A percentile compares a stretch with the other conserved stretches of the same genome.
phyloP scores from a whole-genome alignment of 2,888 invertebrate species.

The Meandrusa payeni region DNA sequence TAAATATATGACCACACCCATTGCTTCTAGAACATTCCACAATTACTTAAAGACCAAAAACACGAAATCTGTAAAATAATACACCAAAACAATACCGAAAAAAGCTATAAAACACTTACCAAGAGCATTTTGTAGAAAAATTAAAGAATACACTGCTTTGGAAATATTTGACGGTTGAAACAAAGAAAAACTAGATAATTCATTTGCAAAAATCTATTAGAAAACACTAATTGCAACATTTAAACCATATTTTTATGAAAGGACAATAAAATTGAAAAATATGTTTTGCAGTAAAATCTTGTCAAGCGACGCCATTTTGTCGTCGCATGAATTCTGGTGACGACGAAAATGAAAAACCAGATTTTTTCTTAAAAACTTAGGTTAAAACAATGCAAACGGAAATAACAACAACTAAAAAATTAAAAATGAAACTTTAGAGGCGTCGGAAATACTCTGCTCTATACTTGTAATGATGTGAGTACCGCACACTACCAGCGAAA shows the following conservation, averaged over 20 bases:
- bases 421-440: constrained; percentile 70
- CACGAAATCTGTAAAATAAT: constrained; percentile 42
- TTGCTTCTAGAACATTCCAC: constrained; percentile 58
- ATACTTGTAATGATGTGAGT: constrained; percentile 67
- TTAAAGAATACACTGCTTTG: constrained; percentile 60
- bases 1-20: constrained; percentile 72
- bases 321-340: constrained; percentile 78
- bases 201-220: constrained; percentile 50
- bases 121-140: constrained; percentile 73
- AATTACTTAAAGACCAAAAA: constrained; percentile 39
- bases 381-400: constrained; percentile 63
- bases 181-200: constrained; percentile 46
- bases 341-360: constrained; percentile 70
- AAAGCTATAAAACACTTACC: constrained; percentile 70
- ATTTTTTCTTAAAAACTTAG: constrained; percentile 56
- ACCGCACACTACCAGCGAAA: constrained; percentile 77
- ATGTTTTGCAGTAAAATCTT: constrained; percentile 74
- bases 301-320: constrained; percentile 82
- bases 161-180: constrained; percentile 51
- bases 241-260: constrained; percentile 52
- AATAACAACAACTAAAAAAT: constrained; percentile 66
- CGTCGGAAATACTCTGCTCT: constrained; percentile 69
- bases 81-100: constrained; percentile 54
- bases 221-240: constrained; percentile 51
- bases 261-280: constrained; percentile 61